Evolutionary conservation across 2,113 vertebrate species (phyloP), one percentile per base, ranked within the genome.

Genomic region (Zosterops lateralis): DNA sequence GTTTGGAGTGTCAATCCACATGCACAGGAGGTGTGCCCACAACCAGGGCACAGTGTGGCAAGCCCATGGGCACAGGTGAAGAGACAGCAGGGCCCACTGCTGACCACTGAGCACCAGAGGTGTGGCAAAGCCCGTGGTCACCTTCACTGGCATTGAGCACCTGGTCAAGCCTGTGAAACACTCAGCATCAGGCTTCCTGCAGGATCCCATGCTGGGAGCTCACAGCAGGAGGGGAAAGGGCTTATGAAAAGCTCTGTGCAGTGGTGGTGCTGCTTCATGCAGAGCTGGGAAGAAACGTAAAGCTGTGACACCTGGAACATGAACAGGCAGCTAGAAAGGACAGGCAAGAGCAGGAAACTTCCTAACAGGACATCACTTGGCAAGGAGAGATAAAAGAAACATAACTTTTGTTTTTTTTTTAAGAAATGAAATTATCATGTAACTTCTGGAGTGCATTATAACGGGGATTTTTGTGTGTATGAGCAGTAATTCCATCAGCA

Each of bases 51-150:
- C 60, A 38, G 3, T 4, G 1, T 1, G 26, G 38, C 3, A 0
- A 19, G 20, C 16, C 36, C 58, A 18, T 1, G 0, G 1, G 51
- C 34, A 54, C 20, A 8, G 0, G 0, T 3, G n/a, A 34, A 15
- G 16, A 12, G 71, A 10, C 48, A 47, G 71, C 44, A 64, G 26
- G 40, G 22, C 14, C 9, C 0, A 1, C 58, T 54, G 62, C 40
- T 47, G 48, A 6, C 29, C 76, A 9, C 80, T 2, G 6, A 32
- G 61, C 57, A 10, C n/a, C 10, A 0, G 81, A 3, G 26, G 9
- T 0, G 0, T 15, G 38, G 13, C 31, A 54, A 18, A 40, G 29
- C 65, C 42, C 5, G 3, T 40, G 74, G 47, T 70, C 56, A 36
- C 2, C 0, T 24, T 57, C 60, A 19, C 42, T 38, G 32, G 29